Evolutionary conservation across 2,888 invertebrate species (phyloP).

Genomic region (Dryocosmus kuriphilus): DNA sequence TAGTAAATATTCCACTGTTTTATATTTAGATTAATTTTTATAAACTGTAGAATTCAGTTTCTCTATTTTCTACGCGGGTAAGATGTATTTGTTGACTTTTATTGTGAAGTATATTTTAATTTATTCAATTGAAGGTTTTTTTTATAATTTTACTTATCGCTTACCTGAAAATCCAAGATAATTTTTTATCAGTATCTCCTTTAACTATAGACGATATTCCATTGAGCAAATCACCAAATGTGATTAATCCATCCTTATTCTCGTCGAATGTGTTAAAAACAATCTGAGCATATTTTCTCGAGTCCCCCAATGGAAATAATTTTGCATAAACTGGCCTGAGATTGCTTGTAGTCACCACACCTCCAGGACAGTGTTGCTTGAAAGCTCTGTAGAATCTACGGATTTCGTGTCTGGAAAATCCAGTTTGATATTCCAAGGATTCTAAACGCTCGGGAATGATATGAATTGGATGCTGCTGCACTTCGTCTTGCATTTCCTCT

Average conservation of each 20-base stretch:
- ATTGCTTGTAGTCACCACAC: constrained; percentile 65
- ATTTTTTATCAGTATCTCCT: constrained; percentile 67
- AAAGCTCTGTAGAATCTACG: constrained; percentile 69
- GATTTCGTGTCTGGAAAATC: constrained; percentile 69
- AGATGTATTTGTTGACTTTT: not conserved
- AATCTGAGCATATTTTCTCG: constrained; percentile 70
- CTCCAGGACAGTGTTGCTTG: constrained; percentile 71
- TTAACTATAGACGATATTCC: constrained; percentile 66
- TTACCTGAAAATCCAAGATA: constrained; percentile 72
- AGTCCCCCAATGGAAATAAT: constrained; percentile 71
- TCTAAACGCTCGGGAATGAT: constrained; percentile 64
- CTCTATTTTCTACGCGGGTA: not conserved
- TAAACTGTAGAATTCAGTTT: not conserved
- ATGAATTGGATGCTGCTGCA: constrained; percentile 57
- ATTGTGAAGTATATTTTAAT: not conserved
- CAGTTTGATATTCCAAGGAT: constrained; percentile 62
- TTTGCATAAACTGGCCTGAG: constrained; percentile 70
- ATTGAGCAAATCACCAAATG: constrained; percentile 66
- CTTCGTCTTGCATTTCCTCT: constrained; percentile 61
- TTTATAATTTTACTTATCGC: not conserved
- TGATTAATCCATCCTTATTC: constrained; percentile 69
- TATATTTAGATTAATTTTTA: not conserved
- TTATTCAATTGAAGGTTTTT: not conserved
- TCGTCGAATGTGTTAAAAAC: constrained; percentile 70
- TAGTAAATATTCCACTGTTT: constrained; percentile 13